Conservation (phyloP, 2,113 vertebrate species). For the Steatornis caripensis region DNA sequence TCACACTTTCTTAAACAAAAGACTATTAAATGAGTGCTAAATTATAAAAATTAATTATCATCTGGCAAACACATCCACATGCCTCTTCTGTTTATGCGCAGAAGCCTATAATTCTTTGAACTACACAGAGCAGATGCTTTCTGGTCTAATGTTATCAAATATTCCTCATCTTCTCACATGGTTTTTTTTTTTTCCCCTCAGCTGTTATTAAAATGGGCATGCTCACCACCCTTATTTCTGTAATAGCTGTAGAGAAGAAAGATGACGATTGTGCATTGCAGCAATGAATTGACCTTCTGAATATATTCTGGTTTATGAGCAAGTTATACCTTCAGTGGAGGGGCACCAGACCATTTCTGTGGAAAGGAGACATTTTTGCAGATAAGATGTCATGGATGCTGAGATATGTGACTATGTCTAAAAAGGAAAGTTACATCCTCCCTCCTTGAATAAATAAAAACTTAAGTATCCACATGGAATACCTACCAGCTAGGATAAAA, state of each 20-base stretch:
- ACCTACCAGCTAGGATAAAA: neutral
- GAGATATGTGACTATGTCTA: neutral
- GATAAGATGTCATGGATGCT: neutral
- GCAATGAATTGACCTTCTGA: neutral
- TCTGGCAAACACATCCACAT: neutral
- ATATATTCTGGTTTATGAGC: neutral
- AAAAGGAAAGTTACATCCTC: neutral
- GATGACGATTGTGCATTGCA: neutral
- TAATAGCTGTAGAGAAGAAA: neutral
- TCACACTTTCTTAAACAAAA: neutral
- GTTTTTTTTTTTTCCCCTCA: neutral
- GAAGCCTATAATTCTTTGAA: neutral
- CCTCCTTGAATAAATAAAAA: neutral
- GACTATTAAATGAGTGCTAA: neutral
- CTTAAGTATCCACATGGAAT: neutral
- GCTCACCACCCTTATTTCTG: neutral
- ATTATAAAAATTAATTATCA: neutral
- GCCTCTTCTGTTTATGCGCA: neutral
- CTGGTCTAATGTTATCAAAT: neutral
- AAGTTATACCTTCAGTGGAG: neutral
- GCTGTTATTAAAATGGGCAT: neutral
- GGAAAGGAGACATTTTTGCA: neutral
- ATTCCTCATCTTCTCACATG: neutral
- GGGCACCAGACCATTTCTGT: neutral
- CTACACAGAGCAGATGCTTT: neutral